phyloP scores from a whole-genome alignment of 2,797 vertebrate genomes.

The Glossophaga mutica region DNA sequence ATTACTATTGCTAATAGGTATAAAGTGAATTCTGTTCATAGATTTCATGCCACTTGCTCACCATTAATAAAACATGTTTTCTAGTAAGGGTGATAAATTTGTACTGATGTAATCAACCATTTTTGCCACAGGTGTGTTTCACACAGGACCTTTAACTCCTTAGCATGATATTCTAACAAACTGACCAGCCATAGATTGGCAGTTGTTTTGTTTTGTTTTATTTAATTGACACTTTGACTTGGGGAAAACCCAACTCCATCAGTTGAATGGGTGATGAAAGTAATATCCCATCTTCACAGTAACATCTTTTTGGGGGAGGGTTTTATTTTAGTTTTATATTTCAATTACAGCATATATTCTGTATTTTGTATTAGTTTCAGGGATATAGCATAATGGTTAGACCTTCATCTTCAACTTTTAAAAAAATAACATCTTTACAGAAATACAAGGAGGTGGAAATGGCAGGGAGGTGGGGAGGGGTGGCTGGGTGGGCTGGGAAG shows the following conservation, averaged over 20 bases:
- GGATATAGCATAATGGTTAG: not conserved
- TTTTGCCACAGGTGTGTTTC: not conserved
- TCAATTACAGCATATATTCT: not conserved
- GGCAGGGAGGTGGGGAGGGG: too few species aligned
- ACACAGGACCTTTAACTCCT: not conserved
- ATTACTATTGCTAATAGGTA: not conserved
- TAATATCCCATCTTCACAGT: not conserved
- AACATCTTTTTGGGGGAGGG: not conserved
- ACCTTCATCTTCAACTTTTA: not conserved
- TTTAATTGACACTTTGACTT: not conserved
- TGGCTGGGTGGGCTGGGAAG: too few species aligned
- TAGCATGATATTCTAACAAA: not conserved
- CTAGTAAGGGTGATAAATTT: not conserved
- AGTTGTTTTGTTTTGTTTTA: not conserved
- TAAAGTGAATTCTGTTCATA: not conserved
- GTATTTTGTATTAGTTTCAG: not conserved
- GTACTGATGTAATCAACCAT: not conserved
- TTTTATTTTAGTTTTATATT: not conserved
- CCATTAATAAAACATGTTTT: not conserved
- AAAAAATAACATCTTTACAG: not conserved
- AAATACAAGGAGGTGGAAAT: not conserved
- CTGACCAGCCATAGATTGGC: not conserved
- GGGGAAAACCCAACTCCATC: not conserved
- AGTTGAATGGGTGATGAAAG: not conserved
- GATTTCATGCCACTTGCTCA: not conserved